Base-by-base conservation (phyloP, 2,797 vertebrate species). In the Pelochelys cantorii region DNA sequence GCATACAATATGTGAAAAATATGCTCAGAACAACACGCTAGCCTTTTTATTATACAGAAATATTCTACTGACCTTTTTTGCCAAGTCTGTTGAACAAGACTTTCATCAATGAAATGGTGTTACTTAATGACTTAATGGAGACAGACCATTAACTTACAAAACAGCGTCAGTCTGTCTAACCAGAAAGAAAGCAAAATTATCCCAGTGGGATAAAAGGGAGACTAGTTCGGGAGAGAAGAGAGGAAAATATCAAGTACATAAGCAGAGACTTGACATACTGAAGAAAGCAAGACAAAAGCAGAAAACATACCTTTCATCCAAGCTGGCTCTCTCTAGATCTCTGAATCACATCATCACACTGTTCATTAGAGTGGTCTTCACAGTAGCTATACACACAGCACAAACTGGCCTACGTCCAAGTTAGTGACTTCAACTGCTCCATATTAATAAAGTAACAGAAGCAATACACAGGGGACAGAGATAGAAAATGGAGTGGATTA, bases 341-440 rank as follows among this genome's bases (percentile, higher is more conserved):
- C 91, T 2, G 93, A 57, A 86, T 96, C 90, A 77, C 97, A 95
- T 83, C 95, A 90, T 90, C 1, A 3, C 92, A 20, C 95, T n/a
- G 95, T 15, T 86, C 81, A 5, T 81, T 86, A 81, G 74, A 95
- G 89, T 88, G 89, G 90, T 92, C 96, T 90, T n/a, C 86, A 88
- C 95, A 90, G 91, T 94, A 94, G 96, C 93, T 93, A 97, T 93
- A 95, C 56, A 95, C 77, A 84, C 75, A 94, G 95, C 91, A 91
- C 90, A 82, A 92, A 88, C 92, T 98, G 97, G 98, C 97, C 83
- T 59, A 5, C 62, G 14, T 97, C 98, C 98, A 98, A 80, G 84
- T 2, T 56, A 88, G 96, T 97, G 97, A 98, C 97, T 97, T 98
- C 97, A 98, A 53, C 96, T 93, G 96, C 96, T 98, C 97, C 97